Evolutionary conservation across 2,888 invertebrate genomes (phyloP), one percentile per base, ranked within the genome.

Genomic region (Andrena flavipes): DNA sequence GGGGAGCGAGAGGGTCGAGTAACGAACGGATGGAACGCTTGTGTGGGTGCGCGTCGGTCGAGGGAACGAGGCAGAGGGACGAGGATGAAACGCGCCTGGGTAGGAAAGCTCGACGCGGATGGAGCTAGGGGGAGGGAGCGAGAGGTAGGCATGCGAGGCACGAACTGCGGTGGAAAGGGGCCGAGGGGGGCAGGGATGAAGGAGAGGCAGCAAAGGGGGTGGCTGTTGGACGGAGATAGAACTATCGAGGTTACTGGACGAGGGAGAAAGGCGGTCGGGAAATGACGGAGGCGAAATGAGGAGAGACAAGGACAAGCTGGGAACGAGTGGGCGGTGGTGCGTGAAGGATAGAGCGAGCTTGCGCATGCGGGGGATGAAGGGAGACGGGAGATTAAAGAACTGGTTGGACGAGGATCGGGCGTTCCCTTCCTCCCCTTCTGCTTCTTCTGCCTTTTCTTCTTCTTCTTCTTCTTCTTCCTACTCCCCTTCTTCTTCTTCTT

Each of bases 1-100:
- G 72, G 71, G 69, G 83, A 78, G 78, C 80, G 84, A 81, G 81
- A 80, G 81, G 82, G 84, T 80, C 79, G 84, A 85, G 82, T 77
- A 82, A 82, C 67, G 69, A 56, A 68, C 71, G 65, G 70, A 71
- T 72, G 64, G 62, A 1, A 67, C 51, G 72, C 3, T 30, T 26
- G 67, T 75, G 82, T 82, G 73, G 76, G 71, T 26, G n/a, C n/a
- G n/a, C n/a, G 67, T 20, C 33, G 26, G 69, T 20, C 42, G 67
- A 60, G 69, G 72, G 82, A 60, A 65, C 30, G 68, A 71, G 67
- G 42, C n/a, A 16, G 67, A 8, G 29, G 56, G 56, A 76, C 60
- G 63, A 51, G 56, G 74, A 75, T 3, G 54, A 1, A 5, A n/a
- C 30, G 23, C 56, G n/a, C 64, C 26, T 4, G 23, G 62, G 35